A percentile compares a stretch with the other conserved stretches of the same genome.
Conservation (phyloP, 2,888 invertebrate species). For the Dryadula phaetusa region DNA sequence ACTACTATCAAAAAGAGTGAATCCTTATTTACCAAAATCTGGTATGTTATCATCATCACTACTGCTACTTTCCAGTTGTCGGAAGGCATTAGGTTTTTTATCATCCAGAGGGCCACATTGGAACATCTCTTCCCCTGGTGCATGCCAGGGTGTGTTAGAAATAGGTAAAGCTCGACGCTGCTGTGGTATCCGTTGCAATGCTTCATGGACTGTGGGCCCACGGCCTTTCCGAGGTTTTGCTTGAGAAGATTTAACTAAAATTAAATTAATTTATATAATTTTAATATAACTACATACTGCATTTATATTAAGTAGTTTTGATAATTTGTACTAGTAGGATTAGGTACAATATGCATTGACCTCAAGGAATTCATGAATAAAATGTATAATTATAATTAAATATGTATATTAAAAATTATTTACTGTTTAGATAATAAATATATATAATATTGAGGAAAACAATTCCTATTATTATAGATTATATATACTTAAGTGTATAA, state of each 20-base stretch:
- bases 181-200: slow-evolving; percentile 83
- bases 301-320: not conserved
- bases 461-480: not conserved
- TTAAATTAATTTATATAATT: not conserved
- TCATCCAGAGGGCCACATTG: slow-evolving; percentile 73
- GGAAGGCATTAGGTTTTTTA: slow-evolving; percentile 58
- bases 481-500: no score
- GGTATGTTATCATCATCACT: slow-evolving; percentile 77
- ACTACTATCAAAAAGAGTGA: slow-evolving; percentile 30
- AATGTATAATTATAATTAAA: not conserved
- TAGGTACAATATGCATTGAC: not conserved
- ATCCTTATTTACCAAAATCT: slow-evolving; percentile 67
- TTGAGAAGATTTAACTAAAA: slow-evolving; percentile 47
- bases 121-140: slow-evolving; percentile 77
- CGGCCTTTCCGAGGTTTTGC: slow-evolving; percentile 70
- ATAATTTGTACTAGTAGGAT: no score
- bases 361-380: not conserved
- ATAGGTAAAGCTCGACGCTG: slow-evolving; percentile 62
- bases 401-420: not conserved
- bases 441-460: not conserved
- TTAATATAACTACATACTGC: no score
- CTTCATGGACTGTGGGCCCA: slow-evolving; percentile 82
- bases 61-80: slow-evolving; percentile 70
- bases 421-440: not conserved
- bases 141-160: slow-evolving; percentile 74